phyloP scores from a whole-genome alignment of 2,888 invertebrate genomes.

The Elysia crispata region DNA sequence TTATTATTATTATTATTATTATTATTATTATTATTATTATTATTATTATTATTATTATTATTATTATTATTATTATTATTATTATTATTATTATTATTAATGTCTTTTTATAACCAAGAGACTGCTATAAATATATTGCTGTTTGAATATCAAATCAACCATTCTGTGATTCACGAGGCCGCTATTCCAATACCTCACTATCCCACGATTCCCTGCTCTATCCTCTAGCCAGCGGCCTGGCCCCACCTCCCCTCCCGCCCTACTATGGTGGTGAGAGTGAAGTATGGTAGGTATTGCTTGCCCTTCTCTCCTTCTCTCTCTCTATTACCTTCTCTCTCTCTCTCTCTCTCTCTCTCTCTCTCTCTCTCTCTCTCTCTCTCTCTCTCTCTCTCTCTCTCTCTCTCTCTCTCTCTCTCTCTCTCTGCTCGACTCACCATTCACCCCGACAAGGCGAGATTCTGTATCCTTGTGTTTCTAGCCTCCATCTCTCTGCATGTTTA shows the following conservation, averaged over 20 bases:
- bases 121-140: too few relatives aligned
- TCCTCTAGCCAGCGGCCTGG: not conserved
- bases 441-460: not conserved
- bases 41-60: too few relatives aligned
- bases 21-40: too few relatives aligned
- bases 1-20: too few relatives aligned
- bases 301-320: too few relatives aligned
- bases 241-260: not conserved
- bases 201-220: not conserved
- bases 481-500: not conserved
- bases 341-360: not conserved
- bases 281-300: constrained; percentile 6
- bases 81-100: too few relatives aligned
- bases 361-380: not conserved
- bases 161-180: too few relatives aligned
- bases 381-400: not conserved
- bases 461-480: not conserved
- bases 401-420: not conserved
- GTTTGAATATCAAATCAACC: too few relatives aligned
- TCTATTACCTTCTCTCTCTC: not conserved
- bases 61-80: too few relatives aligned
- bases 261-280: not conserved
- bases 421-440: not conserved
- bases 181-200: too few relatives aligned
- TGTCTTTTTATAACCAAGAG: too few relatives aligned